Percentiles rank a stretch among this genome's conserved stretches.
Conservation (phyloP, 1,140 invertebrate species). For the Listronotus oregonensis region DNA sequence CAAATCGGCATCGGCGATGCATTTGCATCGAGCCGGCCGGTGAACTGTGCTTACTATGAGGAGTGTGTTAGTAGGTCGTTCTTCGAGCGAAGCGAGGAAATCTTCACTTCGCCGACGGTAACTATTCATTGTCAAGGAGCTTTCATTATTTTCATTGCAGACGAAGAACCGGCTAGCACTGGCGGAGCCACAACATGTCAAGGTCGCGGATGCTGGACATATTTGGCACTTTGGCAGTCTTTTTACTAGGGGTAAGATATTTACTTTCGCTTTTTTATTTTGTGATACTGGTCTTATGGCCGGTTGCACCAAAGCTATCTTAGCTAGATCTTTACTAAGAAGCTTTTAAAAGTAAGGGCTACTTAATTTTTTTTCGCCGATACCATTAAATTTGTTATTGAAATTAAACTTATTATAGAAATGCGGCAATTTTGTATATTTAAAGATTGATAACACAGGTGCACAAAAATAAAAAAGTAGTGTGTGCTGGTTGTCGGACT, state of each 20-base stretch:
- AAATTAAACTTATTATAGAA: too few species aligned
- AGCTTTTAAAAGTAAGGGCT: too few species aligned
- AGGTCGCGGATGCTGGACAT: slow-evolving; percentile 42
- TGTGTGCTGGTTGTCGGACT: too few species aligned
- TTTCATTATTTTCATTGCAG: slow-evolving; percentile 50
- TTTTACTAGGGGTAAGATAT: slow-evolving; percentile 46
- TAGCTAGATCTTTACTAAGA: too few species aligned
- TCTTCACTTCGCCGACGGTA: slow-evolving; percentile 29
- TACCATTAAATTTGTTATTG: too few species aligned
- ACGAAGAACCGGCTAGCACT: slow-evolving; percentile 41
- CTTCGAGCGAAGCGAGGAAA: slow-evolving; percentile 44
- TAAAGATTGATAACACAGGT: too few species aligned
- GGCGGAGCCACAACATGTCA: slow-evolving; percentile 47
- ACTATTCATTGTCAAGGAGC: slow-evolving; percentile 39
- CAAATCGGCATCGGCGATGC: slow-evolving; percentile 14
- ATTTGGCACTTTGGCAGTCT: slow-evolving; percentile 41
- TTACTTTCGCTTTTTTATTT: slow-evolving; percentile 16
- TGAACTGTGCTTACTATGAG: slow-evolving; percentile 44
- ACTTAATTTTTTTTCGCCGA: too few species aligned
- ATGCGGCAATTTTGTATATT: too few species aligned
- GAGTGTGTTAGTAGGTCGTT: slow-evolving; percentile 56
- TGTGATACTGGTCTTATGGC: too few species aligned
- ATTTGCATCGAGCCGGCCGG: slow-evolving; percentile 24
- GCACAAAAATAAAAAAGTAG: too few species aligned
- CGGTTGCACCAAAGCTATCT: too few species aligned